Base-by-base conservation (phyloP, 2,888 invertebrate genomes). In the Dicycla oo region DNA sequence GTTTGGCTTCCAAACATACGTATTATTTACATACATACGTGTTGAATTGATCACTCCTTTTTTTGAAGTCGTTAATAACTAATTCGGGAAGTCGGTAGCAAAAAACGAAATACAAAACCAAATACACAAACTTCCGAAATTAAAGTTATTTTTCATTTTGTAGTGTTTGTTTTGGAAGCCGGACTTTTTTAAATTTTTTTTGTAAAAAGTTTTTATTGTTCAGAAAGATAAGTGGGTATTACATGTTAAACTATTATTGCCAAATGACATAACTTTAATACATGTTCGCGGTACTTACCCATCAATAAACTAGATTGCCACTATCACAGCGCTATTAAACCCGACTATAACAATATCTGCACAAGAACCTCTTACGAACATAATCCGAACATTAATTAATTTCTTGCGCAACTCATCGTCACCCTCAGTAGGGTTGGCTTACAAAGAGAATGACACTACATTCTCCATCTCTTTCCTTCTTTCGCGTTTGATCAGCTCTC, bases 331-430 rank as follows among this genome's bases (percentile, higher is more conserved):
- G 69, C 58, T 47, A 75, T 73, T 75, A 82, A 70, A 69, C 67
- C 69, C 57, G 53, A 15, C 77, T 76, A 73, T 78, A 68, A 77
- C 77, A 70, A 68, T 81, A 63, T 77, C 77, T 51, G 47, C 69
- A 65, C 70, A 65, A 74, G 78, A 70, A 67, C 70, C 79, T 69
- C 73, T 77, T 63, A 73, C 76, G 62, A 78, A 83, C 81, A 69
- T 81, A 83, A 83, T 83, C 81, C 69, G 64, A 75, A 82, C 82
- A 84, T 84, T 84, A 84, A 84, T 84, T 84, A 84, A 84, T 84
- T 82, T 77, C 85, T 85, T 83, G 83, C 69, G 51, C 63, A 77
- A 76, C 72, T 82, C 83, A 73, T 83, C 73, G 82, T 80, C 80
- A 83, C 85, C 83, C 78, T 79, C 47, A n/a, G 75, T 83, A 84